Evolutionary conservation across 2,797 vertebrate genomes (phyloP).

Genomic region (Typhlichthys subterraneus): DNA sequence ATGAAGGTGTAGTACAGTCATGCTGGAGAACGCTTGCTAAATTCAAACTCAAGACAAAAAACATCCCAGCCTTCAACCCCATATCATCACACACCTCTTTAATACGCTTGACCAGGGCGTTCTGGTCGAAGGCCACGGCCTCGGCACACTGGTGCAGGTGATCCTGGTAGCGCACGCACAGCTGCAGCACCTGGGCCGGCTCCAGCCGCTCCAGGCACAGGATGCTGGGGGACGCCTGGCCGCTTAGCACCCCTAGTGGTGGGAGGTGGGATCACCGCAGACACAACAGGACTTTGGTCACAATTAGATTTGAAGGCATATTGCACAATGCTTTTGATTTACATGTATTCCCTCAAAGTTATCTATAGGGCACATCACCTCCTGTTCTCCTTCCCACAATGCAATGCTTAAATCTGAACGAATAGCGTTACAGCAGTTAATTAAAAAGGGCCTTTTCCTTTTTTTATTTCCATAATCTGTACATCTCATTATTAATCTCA

Average conservation of each 20-base stretch:
- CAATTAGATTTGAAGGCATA: too few species aligned
- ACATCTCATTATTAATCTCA: too few species aligned
- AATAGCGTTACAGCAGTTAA: too few species aligned
- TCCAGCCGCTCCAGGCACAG: constrained; percentile 91
- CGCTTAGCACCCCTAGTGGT: constrained; percentile 87
- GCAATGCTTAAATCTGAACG: background rate
- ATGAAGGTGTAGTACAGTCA: too few species aligned
- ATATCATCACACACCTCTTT: constrained; percentile 79
- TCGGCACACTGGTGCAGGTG: constrained; percentile 97
- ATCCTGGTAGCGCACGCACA: constrained; percentile 93
- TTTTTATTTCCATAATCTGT: too few species aligned
- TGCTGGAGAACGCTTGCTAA: too few species aligned
- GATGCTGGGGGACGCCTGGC: constrained; percentile 89
- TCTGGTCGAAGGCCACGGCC: constrained; percentile 97
- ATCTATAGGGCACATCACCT: too few species aligned
- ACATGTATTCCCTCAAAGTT: too few species aligned
- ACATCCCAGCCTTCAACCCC: too few species aligned
- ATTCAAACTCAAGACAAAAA: too few species aligned
- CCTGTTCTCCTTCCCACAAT: background rate
- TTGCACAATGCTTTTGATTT: too few species aligned
- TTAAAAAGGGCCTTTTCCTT: too few species aligned
- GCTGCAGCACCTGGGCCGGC: constrained; percentile 89
- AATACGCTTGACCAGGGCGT: constrained; percentile 91
- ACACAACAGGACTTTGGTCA: background rate
- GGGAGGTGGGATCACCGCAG: background rate